Conservation (phyloP, 37 sponge, comb jelly and placozoan species). For the Beroe ovata region DNA sequence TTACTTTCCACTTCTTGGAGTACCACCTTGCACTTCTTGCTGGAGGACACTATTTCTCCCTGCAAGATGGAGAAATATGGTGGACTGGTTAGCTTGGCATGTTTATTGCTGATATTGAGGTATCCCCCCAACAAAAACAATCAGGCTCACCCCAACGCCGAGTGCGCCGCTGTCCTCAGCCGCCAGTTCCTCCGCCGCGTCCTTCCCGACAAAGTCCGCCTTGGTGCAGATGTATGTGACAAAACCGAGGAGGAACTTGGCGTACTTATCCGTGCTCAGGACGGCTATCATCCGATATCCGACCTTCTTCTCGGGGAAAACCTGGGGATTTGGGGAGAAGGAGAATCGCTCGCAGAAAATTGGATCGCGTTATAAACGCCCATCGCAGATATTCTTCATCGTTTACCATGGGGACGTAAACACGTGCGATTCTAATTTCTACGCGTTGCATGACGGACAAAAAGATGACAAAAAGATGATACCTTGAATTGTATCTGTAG, state of each 20-base stretch:
- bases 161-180: not conserved
- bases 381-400: too few relatives aligned
- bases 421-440: too few relatives aligned
- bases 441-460: too few relatives aligned
- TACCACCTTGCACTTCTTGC: constrained; percentile 8
- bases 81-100: too few relatives aligned
- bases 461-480: not conserved
- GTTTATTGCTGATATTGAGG: too few relatives aligned
- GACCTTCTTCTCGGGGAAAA: constrained; percentile 7
- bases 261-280: not conserved
- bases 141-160: not conserved
- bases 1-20: not conserved
- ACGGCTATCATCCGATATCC: constrained; percentile 22
- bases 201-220: not conserved
- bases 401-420: too few relatives aligned
- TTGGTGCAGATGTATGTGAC: constrained; percentile 37
- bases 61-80: too few relatives aligned
- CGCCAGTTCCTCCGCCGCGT: not conserved
- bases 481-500: constrained; percentile 38
- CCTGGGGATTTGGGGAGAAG: too few relatives aligned
- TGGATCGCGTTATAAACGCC: too few relatives aligned
- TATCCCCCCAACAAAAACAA: too few relatives aligned
- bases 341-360: too few relatives aligned
- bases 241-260: constrained; percentile 23
- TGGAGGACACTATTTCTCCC: not conserved